Evolutionary conservation across 2,888 invertebrate genomes (phyloP).

Genomic region (Drosophila mulleri): DNA sequence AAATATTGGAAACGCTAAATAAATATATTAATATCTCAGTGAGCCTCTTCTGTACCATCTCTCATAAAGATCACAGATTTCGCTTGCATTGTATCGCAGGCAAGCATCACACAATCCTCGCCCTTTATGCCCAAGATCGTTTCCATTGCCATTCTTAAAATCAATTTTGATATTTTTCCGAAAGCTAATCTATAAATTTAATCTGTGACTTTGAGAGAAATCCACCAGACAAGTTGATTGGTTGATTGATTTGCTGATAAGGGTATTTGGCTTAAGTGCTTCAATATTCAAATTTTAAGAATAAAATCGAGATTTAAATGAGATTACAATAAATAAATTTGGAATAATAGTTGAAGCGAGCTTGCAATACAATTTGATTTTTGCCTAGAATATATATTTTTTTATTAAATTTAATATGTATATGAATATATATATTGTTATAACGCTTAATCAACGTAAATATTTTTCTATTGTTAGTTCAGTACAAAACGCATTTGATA

Average conservation of each 20-base stretch:
- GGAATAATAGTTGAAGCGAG: too few species aligned
- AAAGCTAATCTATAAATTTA: background rate
- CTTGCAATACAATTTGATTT: too few species aligned
- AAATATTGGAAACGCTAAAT: background rate
- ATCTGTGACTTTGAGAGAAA: conserved; percentile 26
- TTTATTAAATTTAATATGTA: too few species aligned
- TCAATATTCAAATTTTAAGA: too few species aligned
- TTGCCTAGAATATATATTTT: too few species aligned
- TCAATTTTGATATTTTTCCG: conserved; percentile 38
- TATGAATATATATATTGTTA: too few species aligned
- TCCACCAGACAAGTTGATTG: conserved; percentile 11
- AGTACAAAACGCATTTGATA: background rate
- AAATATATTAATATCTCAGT: background rate
- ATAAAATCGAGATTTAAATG: too few species aligned
- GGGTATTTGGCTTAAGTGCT: background rate
- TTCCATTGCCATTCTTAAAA: conserved; percentile 87
- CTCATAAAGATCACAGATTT: conserved; percentile 97
- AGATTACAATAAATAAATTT: too few species aligned
- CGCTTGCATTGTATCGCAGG: conserved; percentile 94
- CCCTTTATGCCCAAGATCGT: conserved; percentile 95
- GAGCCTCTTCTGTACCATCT: conserved; percentile 50
- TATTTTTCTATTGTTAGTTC: background rate
- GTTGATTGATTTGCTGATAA: background rate
- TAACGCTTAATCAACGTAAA: background rate
- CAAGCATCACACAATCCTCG: conserved; percentile 94